Evolutionary conservation across 2,797 vertebrate genomes (phyloP), one percentile per base, ranked within the genome.

Genomic region (Myiotriccus ornatus): DNA sequence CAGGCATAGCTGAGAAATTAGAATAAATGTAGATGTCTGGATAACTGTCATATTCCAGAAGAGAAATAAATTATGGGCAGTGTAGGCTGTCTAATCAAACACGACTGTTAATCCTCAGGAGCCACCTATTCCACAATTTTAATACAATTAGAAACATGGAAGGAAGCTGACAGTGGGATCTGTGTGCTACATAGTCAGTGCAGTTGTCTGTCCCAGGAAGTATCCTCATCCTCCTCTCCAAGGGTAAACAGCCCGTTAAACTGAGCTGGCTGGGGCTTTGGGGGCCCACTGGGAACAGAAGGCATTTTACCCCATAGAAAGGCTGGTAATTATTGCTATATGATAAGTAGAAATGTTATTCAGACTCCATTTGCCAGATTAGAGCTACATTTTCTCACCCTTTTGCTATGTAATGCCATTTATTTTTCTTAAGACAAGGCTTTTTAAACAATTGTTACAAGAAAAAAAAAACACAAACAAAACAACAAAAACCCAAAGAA

Each of bases 271-370:
- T 64, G 55, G 14, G 20, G 17, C 32, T 55, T n/a, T 34, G 23
- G 14, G 11, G 8, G 21, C 16, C 27, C 0, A 0, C 10, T 46
- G 30, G 37, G 10, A 68, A n/a, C 9, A 7, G 7, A 50, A 84
- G 12, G 44, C 9, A 2, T 67, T 84, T 73, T 47, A 14, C 20
- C 34, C 41, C 12, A 11, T 44, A 32, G 39, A 27, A 84, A 41
- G n/a, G 6, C 39, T 67, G 34, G 19, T 83, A 39, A 41, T 67
- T 70, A 53, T 44, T 47, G 25, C 22, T 80, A 6, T 49, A 41
- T 22, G 59, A 2, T 55, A 73, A 71, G 27, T 9, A 57, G 43
- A 84, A 67, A 41, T 65, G 34, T 56, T 89, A 37, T 50, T 73
- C 30, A 62, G 39, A 43, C 30, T 80, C 47, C 23, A 5, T 34